These are phyloP conservation scores for pig (Sus scrofa) DNA, from an alignment of 2,113 vertebrate species.

Conservation along the genomic window T2T-Sscrofa CM000826.6:38441501-38442000, in stretches of 20 bases:
- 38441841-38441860: background rate
- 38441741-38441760: background rate
- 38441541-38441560: background rate
- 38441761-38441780: background rate
- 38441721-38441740: background rate
- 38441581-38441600: background rate
- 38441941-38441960: background rate
- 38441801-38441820: background rate
- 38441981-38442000: background rate
- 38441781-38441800: background rate
- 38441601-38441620: background rate
- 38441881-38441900: background rate
- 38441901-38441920: background rate
- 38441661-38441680: background rate
- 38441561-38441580: background rate
- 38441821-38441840: background rate
- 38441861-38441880: background rate
- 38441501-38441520: background rate
- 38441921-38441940: background rate
- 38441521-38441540: background rate
- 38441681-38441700: background rate
- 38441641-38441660: background rate
- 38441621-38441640: background rate
- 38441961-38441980: background rate
- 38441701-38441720: background rate